These are phyloP conservation scores for Chiridota heheva DNA, from an alignment of 35 echinoderm and acorn worm genomes.

Conservation along the genomic window DNA sequence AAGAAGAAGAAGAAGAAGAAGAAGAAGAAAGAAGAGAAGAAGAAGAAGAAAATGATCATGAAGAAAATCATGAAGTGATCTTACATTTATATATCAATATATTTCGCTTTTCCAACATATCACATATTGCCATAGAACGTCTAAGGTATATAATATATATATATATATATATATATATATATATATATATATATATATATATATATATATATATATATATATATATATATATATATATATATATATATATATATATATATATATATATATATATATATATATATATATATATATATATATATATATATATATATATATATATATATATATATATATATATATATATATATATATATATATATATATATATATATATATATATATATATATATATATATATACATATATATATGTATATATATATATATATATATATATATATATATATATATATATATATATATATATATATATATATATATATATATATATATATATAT, in stretches of 20 bases:
- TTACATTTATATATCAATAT: too few relatives aligned
- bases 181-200: neutral
- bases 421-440: neutral
- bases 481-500: neutral
- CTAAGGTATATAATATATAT: too few relatives aligned
- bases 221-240: neutral
- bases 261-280: neutral
- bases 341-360: neutral
- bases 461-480: neutral
- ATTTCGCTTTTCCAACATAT: too few relatives aligned
- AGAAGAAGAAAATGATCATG: too few relatives aligned
- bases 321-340: neutral
- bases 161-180: neutral
- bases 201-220: neutral
- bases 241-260: neutral
- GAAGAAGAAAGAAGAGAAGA: too few relatives aligned
- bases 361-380: neutral
- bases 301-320: neutral
- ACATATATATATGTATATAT: neutral
- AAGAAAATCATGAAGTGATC: too few relatives aligned
- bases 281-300: neutral
- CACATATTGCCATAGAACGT: neutral
- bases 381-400: constrained; percentile 2
- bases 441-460: neutral
- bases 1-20: too few relatives aligned